Conservation (phyloP, 2,113 vertebrate species). For the Zosterops lateralis region DNA sequence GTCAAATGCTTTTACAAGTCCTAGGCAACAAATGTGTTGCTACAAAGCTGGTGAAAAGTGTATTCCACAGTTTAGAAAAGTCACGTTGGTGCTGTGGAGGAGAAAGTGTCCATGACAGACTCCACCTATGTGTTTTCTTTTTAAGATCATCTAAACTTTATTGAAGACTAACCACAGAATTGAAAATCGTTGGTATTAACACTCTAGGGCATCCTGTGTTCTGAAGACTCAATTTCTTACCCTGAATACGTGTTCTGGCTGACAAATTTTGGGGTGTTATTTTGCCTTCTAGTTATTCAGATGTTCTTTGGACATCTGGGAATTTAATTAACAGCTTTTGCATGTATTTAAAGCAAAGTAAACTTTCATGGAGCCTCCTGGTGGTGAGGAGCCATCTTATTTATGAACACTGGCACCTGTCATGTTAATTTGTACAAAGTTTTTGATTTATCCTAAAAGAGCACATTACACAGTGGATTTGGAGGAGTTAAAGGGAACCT, state of each 20-base stretch:
- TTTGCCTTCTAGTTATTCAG: constrained; percentile 69
- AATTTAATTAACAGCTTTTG: constrained; percentile 62
- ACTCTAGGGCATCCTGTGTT: constrained; percentile 46
- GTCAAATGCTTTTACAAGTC: not conserved
- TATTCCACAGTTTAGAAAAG: not conserved
- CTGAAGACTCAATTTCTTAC: constrained; percentile 49
- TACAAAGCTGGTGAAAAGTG: not conserved
- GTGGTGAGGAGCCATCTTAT: constrained; percentile 39
- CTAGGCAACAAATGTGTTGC: not conserved
- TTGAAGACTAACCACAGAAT: constrained; percentile 50
- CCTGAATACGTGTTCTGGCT: constrained; percentile 66
- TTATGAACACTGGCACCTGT: constrained; percentile 50
- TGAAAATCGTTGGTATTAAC: constrained; percentile 64
- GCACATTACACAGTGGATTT: constrained; percentile 71
- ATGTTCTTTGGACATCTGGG: constrained; percentile 58
- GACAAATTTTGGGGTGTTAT: constrained; percentile 66
- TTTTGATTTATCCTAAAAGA: constrained; percentile 74
- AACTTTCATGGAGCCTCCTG: constrained; percentile 22
- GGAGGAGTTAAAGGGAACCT: constrained; percentile 76
- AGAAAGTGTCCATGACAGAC: not conserved
- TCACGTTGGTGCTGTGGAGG: not conserved
- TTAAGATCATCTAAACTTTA: constrained; percentile 54
- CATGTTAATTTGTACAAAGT: constrained; percentile 66
- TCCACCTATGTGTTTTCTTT: constrained; percentile 18
- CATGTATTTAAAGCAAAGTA: constrained; percentile 55